A percentile compares a stretch with the other conserved stretches of the same genome.
These are phyloP conservation scores for Choreutis nemorana DNA, from an alignment of 2,888 invertebrate species.

Conservation along the genomic window DNA sequence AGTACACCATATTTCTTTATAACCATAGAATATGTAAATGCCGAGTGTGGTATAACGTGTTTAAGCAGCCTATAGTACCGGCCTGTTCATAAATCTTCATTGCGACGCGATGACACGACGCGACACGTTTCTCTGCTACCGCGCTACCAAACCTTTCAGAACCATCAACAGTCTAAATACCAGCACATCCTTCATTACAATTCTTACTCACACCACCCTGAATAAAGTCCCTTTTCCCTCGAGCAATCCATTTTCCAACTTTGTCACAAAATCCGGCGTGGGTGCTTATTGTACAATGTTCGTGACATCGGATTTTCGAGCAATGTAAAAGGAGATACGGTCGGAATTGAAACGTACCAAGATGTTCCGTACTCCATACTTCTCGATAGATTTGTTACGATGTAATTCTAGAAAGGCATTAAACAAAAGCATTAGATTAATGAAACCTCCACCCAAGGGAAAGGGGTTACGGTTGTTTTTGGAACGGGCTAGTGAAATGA, in stretches of 20 bases:
- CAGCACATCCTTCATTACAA: slow-evolving; percentile 14
- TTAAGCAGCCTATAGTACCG: slow-evolving; percentile 32
- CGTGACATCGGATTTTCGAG: slow-evolving; percentile 25
- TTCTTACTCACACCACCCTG: slow-evolving; percentile 12
- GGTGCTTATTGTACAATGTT: slow-evolving; percentile 31
- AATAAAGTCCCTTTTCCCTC: slow-evolving; percentile 13
- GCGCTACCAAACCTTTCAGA: slow-evolving; percentile 32
- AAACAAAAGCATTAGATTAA: slow-evolving; percentile 9
- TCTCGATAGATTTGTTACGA: slow-evolving; percentile 45
- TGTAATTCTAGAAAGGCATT: slow-evolving; percentile 31
- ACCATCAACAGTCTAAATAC: slow-evolving; percentile 26
- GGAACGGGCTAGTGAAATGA: slow-evolving; percentile 13
- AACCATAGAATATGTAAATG: too few species aligned
- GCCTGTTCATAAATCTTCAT: slow-evolving; percentile 64
- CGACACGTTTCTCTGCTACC: slow-evolving; percentile 62
- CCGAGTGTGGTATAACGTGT: too few species aligned
- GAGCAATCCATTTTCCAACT: slow-evolving; percentile 17
- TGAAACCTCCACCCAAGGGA: slow-evolving; percentile 15
- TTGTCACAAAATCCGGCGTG: slow-evolving; percentile 36
- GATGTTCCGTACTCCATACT: slow-evolving; percentile 52
- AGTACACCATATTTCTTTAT: too few species aligned
- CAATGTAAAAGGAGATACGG: slow-evolving; percentile 30
- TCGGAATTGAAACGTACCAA: slow-evolving; percentile 23
- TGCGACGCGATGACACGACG: slow-evolving; percentile 63
- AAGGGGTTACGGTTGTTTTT: slow-evolving; percentile 16